Percentiles rank a stretch among this genome's conserved stretches.
Conservation (phyloP, 2,113 vertebrate species). For the Python bivittatus region DNA sequence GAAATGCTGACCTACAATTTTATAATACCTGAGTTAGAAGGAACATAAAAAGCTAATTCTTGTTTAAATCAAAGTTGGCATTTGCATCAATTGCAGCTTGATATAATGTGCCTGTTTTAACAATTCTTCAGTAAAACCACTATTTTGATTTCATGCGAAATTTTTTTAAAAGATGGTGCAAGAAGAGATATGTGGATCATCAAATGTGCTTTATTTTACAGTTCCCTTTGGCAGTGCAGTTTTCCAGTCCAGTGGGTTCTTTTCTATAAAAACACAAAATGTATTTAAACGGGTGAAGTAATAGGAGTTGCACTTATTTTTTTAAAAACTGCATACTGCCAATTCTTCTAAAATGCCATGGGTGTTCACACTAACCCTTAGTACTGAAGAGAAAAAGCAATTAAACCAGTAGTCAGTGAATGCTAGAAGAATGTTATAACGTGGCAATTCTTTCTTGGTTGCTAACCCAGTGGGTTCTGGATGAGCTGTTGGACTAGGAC, state of each 20-base stretch:
- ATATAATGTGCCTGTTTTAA: conserved; percentile 69
- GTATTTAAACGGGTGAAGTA: not conserved
- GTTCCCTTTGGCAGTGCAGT: not conserved
- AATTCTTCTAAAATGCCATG: not conserved
- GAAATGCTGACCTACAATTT: conserved; percentile 71
- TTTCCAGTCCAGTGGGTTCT: not conserved
- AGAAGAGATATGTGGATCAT: not conserved
- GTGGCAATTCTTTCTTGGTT: not conserved
- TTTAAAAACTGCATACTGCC: not conserved
- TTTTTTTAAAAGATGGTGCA: not conserved
- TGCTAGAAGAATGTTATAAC: not conserved
- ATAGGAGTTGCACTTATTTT: not conserved
- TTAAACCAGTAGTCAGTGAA: not conserved
- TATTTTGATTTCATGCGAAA: conserved; percentile 57
- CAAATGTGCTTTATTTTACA: not conserved
- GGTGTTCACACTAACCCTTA: not conserved
- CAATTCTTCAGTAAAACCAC: conserved; percentile 75
- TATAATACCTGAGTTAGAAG: conserved; percentile 64
- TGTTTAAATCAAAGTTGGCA: conserved; percentile 67
- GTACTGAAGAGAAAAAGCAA: not conserved
- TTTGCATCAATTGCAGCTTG: conserved; percentile 63
- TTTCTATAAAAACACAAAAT: not conserved
- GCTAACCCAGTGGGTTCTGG: not conserved
- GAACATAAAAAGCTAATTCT: conserved; percentile 59
- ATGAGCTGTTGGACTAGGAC: not conserved